Percentiles rank a stretch among this genome's conserved stretches.
Evolutionary conservation across 2,888 invertebrate genomes (phyloP).

Genomic region (Dryobotodes eremita): DNA sequence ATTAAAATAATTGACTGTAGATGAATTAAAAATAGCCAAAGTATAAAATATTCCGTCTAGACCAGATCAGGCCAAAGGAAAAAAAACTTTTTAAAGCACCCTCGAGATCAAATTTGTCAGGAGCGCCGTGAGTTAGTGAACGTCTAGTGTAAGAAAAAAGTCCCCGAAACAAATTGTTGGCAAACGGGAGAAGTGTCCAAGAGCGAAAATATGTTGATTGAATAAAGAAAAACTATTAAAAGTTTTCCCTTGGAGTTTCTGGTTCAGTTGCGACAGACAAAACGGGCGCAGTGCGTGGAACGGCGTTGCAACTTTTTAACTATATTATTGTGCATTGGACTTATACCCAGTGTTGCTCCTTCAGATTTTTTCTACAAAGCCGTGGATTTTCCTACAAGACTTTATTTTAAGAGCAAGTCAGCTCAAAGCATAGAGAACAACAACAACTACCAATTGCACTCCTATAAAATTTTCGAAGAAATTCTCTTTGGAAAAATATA

Average conservation of each 20-base stretch:
- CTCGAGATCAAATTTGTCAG: slow-evolving; percentile 86
- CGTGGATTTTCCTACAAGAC: not conserved
- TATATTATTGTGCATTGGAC: slow-evolving; percentile 57
- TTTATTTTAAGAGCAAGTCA: not conserved
- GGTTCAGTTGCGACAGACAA: slow-evolving; percentile 82
- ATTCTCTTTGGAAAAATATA: not conserved
- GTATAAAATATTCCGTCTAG: slow-evolving; percentile 81
- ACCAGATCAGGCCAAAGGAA: slow-evolving; percentile 76
- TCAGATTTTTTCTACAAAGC: slow-evolving; percentile 12
- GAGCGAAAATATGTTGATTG: slow-evolving; percentile 90
- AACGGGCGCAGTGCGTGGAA: slow-evolving; percentile 80
- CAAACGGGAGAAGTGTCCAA: slow-evolving; percentile 89
- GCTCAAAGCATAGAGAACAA: not conserved
- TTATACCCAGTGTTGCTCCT: slow-evolving; percentile 31
- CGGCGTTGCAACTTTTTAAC: slow-evolving; percentile 67
- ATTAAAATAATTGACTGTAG: slow-evolving; percentile 21
- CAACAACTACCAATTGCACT: not conserved
- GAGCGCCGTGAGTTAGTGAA: slow-evolving; percentile 79
- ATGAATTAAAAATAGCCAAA: slow-evolving; percentile 47
- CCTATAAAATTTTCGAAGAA: not conserved
- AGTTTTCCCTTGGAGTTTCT: slow-evolving; percentile 84
- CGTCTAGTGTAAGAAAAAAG: slow-evolving; percentile 82
- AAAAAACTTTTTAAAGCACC: slow-evolving; percentile 82
- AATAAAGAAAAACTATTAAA: slow-evolving; percentile 91
- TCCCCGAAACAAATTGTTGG: slow-evolving; percentile 88